These are phyloP conservation scores for Saguinus imperator DNA, from an alignment of 2,113 vertebrate species.

Conservation along the genomic window DNA sequence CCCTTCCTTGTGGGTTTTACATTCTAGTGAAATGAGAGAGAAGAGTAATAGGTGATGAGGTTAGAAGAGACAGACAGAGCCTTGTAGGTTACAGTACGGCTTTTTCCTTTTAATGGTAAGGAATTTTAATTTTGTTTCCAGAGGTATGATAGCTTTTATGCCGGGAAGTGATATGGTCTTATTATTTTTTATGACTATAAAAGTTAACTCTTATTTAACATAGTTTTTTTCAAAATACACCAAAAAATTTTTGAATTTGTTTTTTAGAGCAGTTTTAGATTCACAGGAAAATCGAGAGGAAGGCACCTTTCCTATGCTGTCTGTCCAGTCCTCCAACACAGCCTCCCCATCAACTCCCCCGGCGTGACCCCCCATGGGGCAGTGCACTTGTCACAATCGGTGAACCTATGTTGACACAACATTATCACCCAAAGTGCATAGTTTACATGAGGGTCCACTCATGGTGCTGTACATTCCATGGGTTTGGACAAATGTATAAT, in stretches of 20 bases:
- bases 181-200: background rate
- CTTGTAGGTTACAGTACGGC: background rate
- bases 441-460: background rate
- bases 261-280: background rate
- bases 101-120: background rate
- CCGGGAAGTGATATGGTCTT: background rate
- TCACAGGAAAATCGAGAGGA: background rate
- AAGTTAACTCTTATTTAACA: background rate
- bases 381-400: background rate
- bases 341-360: background rate
- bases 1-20: background rate
- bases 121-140: background rate
- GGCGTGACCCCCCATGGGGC: fast-evolving
- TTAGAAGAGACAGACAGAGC: background rate
- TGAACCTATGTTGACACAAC: background rate
- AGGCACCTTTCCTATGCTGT: background rate
- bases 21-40: background rate
- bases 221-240: background rate
- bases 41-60: background rate
- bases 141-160: background rate
- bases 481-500: background rate
- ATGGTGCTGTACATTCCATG: background rate
- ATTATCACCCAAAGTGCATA: background rate
- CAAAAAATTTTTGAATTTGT: background rate
- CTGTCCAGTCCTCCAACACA: background rate